Evolutionary conservation across 2,797 vertebrate species (phyloP), one percentile per base, ranked within the genome.

Genomic region (Falco novaeseelandiae): DNA sequence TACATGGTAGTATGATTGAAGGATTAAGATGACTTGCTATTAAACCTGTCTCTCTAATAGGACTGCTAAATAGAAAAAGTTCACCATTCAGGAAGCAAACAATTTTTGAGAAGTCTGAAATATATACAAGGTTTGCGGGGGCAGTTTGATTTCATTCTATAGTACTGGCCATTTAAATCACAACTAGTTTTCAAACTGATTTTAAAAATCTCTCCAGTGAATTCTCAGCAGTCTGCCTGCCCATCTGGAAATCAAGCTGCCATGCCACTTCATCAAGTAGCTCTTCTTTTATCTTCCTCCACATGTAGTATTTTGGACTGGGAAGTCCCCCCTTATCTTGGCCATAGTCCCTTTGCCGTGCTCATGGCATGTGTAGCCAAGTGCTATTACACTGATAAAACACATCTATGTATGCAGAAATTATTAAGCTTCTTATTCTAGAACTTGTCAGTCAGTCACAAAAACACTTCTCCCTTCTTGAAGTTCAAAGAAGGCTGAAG

Each of bases 1-100:
- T 46, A n/a, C 20, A 4, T 0, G 0, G 22, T 29, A 34, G 2
- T 34, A 8, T 30, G 22, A 61, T 2, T n/a, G 17, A 87, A 46
- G 0, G 2, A 52, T 57, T 61, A 76, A 49, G 8, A 25, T 14
- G 54, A 49, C 7, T 34, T 21, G 20, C 2, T 57, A 5, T 74
- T 46, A 86, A 86, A 3, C 12, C 17, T 25, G 11, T 58, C 21
- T 69, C 16, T 62, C 14, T 61, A n/a, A 38, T 5, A 66, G 14
- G 21, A 62, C 20, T 42, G 3, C 14, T 44, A 77, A 83, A n/a
- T 9, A 49, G 25, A 59, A 79, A 77, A 71, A 34, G 12, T 3
- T 76, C n/a, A 49, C 16, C 8, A 38, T 70, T 80, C 23, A 73
- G 51, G 32, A 80, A 77, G 12, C 11, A 65, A 80, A 52, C 1